These are phyloP conservation scores for Aplidium turbinatum DNA, from an alignment of 23 tunicate genomes.

Conservation along the genomic window DNA sequence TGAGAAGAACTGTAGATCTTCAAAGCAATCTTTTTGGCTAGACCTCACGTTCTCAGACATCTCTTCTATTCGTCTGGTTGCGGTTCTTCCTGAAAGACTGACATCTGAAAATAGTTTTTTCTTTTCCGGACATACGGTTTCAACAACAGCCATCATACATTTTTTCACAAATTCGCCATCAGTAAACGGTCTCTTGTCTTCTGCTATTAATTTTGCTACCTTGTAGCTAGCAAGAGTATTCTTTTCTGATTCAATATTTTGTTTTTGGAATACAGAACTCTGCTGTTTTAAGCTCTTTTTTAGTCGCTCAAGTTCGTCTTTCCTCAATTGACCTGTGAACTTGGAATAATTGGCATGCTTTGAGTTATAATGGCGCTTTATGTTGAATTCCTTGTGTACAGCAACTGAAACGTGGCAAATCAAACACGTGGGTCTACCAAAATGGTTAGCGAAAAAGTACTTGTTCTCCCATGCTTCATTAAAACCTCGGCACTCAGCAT, in stretches of 20 bases:
- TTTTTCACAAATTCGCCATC: slow-evolving; percentile 70
- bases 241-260: slow-evolving; percentile 54
- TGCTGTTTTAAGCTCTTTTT: slow-evolving; percentile 35
- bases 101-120: slow-evolving; percentile 48
- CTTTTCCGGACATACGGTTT: slow-evolving; percentile 70
- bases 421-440: slow-evolving; percentile 37
- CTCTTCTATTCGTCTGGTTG: slow-evolving; percentile 78
- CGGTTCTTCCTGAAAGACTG: slow-evolving; percentile 76
- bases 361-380: slow-evolving; percentile 63
- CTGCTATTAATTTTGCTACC: slow-evolving; percentile 67
- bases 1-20: slow-evolving; percentile 57
- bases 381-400: slow-evolving; percentile 60
- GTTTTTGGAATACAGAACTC: slow-evolving; percentile 40
- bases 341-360: slow-evolving; percentile 29
- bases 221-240: slow-evolving; percentile 60
- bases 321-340: slow-evolving; percentile 49
- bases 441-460: slow-evolving; percentile 18
- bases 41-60: slow-evolving; percentile 59
- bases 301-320: slow-evolving; percentile 67
- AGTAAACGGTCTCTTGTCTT: slow-evolving; percentile 65
- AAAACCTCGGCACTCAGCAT: slow-evolving; percentile 41
- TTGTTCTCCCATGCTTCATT: slow-evolving; percentile 41
- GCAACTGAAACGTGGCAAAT: slow-evolving; percentile 50
- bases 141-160: slow-evolving; percentile 69
- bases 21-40: slow-evolving; percentile 54